Evolutionary conservation across 2,888 invertebrate species (phyloP).

Genomic region (Synergus umbraculus): DNA sequence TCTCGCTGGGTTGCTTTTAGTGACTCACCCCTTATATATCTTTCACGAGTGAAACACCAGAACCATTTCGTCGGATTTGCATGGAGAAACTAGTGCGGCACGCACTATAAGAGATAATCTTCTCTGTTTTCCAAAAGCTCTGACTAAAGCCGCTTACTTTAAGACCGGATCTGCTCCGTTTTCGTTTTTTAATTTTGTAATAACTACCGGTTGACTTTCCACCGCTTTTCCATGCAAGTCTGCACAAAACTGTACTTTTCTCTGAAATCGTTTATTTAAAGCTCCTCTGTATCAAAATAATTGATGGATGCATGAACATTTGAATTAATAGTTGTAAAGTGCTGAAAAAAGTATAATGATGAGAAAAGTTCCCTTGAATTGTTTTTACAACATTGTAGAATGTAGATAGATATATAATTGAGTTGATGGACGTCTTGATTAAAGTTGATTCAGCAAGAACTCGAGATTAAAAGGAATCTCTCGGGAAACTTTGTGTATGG

Average conservation of each 20-base stretch:
- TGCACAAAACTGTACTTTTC: slow-evolving; percentile 17
- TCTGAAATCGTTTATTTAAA: neutral
- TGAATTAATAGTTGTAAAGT: neutral
- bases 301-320: too few species aligned
- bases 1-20: slow-evolving; percentile 30
- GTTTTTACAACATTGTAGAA: neutral
- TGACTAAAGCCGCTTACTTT: slow-evolving; percentile 61
- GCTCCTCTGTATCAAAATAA: neutral
- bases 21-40: slow-evolving; percentile 34
- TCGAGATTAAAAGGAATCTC: neutral
- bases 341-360: neutral
- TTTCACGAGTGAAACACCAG: slow-evolving; percentile 20
- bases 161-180: slow-evolving; percentile 14
- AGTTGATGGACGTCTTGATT: slow-evolving; percentile 35
- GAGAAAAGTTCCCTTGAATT: neutral
- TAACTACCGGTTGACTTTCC: slow-evolving; percentile 26
- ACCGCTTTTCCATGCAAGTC: neutral
- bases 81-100: slow-evolving; percentile 42
- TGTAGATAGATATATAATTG: slow-evolving; percentile 32
- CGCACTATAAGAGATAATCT: slow-evolving; percentile 37
- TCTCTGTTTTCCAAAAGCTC: slow-evolving; percentile 57
- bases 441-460: neutral
- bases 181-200: slow-evolving; percentile 50
- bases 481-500: neutral
- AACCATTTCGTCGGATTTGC: slow-evolving; percentile 49